Percentiles rank a stretch among this genome's conserved stretches.
phyloP scores from a whole-genome alignment of 2,888 invertebrate species.

The Archips crataeganus region DNA sequence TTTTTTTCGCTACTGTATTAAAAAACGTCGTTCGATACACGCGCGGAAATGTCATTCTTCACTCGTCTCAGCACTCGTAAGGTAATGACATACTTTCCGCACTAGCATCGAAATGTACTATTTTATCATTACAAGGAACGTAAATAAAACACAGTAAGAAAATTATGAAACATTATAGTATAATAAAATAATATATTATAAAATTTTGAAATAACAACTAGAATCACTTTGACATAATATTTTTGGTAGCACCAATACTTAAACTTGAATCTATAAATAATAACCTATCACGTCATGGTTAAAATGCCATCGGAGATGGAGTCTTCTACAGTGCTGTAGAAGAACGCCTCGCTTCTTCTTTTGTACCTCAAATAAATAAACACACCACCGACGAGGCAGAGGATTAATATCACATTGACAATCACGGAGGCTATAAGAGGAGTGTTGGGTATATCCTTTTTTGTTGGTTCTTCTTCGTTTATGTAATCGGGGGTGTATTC shows the following conservation, averaged over 20 bases:
- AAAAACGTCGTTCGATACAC: too few relatives aligned
- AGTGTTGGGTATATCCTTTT: neutral
- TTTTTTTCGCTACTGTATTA: too few relatives aligned
- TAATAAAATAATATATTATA: constrained; percentile 12
- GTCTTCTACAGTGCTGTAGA: constrained; percentile 38
- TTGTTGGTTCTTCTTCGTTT: neutral
- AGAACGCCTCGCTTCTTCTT: constrained; percentile 34
- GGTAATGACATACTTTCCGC: too few relatives aligned
- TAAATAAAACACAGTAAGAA: constrained; percentile 23
- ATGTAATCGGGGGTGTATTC: constrained; percentile 28
- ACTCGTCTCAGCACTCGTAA: too few relatives aligned
- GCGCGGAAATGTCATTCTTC: too few relatives aligned
- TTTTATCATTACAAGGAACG: neutral
- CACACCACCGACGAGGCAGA: constrained; percentile 28
- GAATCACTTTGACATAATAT: constrained; percentile 12
- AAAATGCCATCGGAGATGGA: constrained; percentile 41
- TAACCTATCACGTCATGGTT: constrained; percentile 37
- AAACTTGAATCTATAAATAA: constrained; percentile 18
- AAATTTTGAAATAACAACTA: constrained; percentile 30
- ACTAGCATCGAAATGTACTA: too few relatives aligned
- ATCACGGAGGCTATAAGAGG: constrained; percentile 36
- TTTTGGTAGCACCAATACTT: constrained; percentile 30
- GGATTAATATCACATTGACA: constrained; percentile 40
- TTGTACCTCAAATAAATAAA: constrained; percentile 26
- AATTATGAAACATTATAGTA: constrained; percentile 8